phyloP scores from a whole-genome alignment of 2,113 vertebrate genomes.

The Trematocara macrostoma region DNA sequence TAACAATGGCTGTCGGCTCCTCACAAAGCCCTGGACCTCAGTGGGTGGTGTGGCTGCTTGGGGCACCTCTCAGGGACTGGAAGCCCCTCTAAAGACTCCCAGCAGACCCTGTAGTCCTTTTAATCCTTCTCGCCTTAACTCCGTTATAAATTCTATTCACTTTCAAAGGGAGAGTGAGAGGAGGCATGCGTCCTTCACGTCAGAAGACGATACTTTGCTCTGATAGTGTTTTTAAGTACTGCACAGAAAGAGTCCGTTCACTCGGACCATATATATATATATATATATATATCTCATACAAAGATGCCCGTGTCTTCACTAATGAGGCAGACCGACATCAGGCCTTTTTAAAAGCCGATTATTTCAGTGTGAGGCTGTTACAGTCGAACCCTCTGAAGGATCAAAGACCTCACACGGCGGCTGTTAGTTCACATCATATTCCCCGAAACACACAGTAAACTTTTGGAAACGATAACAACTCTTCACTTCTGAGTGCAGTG shows the following conservation, averaged over 20 bases:
- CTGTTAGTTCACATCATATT: neutral
- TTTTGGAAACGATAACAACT: neutral
- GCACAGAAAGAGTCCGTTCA: neutral
- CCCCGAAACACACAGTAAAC: neutral
- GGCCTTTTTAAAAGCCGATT: slow-evolving; percentile 14
- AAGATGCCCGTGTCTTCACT: neutral
- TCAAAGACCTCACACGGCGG: slow-evolving; percentile 20
- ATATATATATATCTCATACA: neutral
- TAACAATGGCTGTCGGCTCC: slow-evolving; percentile 61
- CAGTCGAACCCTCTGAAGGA: neutral
- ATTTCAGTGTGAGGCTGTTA: neutral
- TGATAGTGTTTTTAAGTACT: neutral
- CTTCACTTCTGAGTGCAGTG: neutral
- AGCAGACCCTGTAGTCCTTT: neutral
- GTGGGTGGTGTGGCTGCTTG: slow-evolving; percentile 57
- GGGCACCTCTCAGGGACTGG: slow-evolving; percentile 37
- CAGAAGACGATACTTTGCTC: neutral
- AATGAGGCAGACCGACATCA: neutral
- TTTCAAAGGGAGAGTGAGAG: neutral
- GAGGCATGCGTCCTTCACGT: neutral
- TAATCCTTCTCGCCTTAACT: neutral
- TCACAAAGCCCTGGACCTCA: slow-evolving; percentile 53
- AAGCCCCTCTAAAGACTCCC: slow-evolving; percentile 3
- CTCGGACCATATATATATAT: neutral
- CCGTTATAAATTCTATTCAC: neutral